A percentile compares a stretch with the other conserved stretches of the same genome.
These are phyloP conservation scores for Saguinus midas DNA, from an alignment of 2,113 vertebrate species.

Conservation along the genomic window DNA sequence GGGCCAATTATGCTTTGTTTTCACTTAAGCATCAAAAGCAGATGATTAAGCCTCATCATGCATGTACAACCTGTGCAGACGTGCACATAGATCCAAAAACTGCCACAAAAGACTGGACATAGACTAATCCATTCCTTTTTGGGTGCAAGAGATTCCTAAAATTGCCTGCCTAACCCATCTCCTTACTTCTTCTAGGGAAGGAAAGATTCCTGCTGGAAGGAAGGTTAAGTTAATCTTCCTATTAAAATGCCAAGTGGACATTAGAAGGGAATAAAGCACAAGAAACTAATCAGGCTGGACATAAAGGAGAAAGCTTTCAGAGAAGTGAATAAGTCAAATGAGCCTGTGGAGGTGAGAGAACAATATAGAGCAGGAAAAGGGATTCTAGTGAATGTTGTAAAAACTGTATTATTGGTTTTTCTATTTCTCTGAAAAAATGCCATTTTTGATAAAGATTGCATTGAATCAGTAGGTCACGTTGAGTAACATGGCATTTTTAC, in stretches of 20 bases:
- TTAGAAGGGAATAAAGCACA: not conserved
- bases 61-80: not conserved
- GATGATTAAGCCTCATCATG: not conserved
- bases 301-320: too few species aligned
- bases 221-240: not conserved
- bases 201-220: not conserved
- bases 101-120: not conserved
- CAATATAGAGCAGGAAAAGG: too few species aligned
- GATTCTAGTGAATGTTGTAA: not conserved
- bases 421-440: not conserved
- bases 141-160: not conserved
- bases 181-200: not conserved
- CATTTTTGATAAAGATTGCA: not conserved
- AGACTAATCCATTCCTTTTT: not conserved
- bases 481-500: not conserved
- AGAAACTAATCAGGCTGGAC: too few species aligned
- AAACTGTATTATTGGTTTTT: not conserved
- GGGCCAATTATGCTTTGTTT: not conserved
- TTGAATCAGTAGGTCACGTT: not conserved
- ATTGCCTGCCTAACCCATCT: not conserved
- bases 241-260: not conserved
- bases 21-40: not conserved
- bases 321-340: too few species aligned
- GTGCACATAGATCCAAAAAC: not conserved
- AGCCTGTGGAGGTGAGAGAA: too few species aligned